Evolutionary conservation across 1,140 invertebrate genomes (phyloP), one percentile per base, ranked within the genome.

Genomic region (Teleopsis dalmanni): DNA sequence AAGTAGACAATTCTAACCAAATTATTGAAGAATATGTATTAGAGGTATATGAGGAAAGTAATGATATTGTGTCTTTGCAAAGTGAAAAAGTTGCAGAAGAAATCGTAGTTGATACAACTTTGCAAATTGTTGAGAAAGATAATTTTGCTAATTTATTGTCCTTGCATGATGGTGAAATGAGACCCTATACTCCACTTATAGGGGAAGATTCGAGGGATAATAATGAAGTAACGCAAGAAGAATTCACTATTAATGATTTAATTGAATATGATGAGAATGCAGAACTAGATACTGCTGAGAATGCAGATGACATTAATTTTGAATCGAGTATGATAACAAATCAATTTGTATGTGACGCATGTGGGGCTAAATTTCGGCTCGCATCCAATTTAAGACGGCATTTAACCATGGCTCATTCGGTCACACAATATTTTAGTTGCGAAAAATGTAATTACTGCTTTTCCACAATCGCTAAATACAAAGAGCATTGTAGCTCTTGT

Each of bases 351-450:
- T 61, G 60, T 33, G 56, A 59, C 27, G 34, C 48, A 18, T 62
- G 59, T 18, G 60, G 59, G 0, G 59, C 59, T 3, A 47, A 47
- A 9, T 62, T 61, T 18, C 48, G 50, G 18, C 52, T 51, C 9
- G 25, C 51, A 7, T 27, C 14, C 1, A 51, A 50, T 10, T 38
- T 62, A 9, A 49, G 52, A 11, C 49, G 53, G 3, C 55, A 62
- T 31, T 27, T 63, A 3, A 14, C 49, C n/a, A 57, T 52, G n/a
- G 35, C 36, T n/a, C 45, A 47, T 26, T 18, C 8, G 6, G 31
- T 22, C 11, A 16, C 13, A 19, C 33, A 47, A 11, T 45, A 19
- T 5, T 52, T 44, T 25, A 49, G 35, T 8, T 62, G 60, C 13
- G 10, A 23, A 3, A 36, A 43, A 8, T 61, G 57, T 34, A 38